phyloP scores from a whole-genome alignment of 2,113 vertebrate genomes.

The Phylloscopus trochilus region DNA sequence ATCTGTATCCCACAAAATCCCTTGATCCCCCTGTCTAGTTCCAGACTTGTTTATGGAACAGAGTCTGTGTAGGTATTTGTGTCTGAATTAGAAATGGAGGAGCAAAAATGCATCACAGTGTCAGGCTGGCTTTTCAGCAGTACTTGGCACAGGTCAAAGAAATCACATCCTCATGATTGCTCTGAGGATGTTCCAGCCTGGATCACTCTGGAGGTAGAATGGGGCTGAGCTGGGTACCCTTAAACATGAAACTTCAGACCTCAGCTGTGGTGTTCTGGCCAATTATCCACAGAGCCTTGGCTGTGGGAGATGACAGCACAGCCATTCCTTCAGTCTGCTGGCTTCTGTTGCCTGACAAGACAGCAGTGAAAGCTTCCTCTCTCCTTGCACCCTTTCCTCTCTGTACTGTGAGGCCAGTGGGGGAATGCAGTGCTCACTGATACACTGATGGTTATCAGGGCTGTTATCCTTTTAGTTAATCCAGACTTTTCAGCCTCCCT shows the following conservation, averaged over 20 bases:
- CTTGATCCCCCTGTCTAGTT: conserved; percentile 50
- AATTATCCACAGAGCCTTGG: not conserved
- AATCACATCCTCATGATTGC: not conserved
- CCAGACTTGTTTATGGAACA: conserved; percentile 60
- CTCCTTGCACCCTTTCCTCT: not conserved
- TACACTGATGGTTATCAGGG: not conserved
- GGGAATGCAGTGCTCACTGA: not conserved
- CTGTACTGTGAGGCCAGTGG: not conserved
- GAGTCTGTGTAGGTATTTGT: conserved; percentile 37
- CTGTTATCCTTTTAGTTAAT: not conserved
- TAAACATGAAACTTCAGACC: not conserved
- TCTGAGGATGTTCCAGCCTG: not conserved
- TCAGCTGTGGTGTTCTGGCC: not conserved
- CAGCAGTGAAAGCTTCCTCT: not conserved
- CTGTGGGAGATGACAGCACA: not conserved
- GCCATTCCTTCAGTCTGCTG: not conserved
- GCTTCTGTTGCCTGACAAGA: not conserved
- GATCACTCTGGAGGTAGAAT: not conserved
- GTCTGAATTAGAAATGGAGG: not conserved
- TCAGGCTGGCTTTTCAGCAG: conserved; percentile 3
- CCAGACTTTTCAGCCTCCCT: not conserved
- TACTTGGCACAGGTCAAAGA: not conserved
- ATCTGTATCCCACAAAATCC: conserved; percentile 8
- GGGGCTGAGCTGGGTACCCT: not conserved
- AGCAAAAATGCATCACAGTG: not conserved